Evolutionary conservation across 2,888 invertebrate genomes (phyloP).

Genomic region (Drosophila birchii): DNA sequence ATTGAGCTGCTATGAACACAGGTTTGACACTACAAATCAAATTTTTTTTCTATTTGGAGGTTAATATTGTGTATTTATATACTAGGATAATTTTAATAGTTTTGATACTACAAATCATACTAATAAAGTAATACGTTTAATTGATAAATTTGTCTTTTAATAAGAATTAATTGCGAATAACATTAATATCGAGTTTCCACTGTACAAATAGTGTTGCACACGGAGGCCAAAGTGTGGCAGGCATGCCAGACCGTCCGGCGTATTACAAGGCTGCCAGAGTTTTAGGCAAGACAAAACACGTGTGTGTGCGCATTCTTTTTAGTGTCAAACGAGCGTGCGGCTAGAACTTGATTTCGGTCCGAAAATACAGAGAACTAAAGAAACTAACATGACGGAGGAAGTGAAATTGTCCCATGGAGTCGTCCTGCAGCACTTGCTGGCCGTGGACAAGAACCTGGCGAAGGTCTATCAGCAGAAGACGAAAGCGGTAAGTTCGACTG

Average conservation of each 20-base stretch:
- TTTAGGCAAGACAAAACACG: slow-evolving; percentile 15
- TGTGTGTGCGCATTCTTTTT: slow-evolving; percentile 38
- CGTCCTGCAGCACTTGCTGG: slow-evolving; percentile 88
- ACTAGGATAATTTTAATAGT: neutral
- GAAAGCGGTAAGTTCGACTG: slow-evolving; percentile 88
- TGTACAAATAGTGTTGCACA: slow-evolving; percentile 10
- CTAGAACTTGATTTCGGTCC: slow-evolving; percentile 17
- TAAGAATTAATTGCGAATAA: neutral
- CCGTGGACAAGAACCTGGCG: slow-evolving; percentile 88
- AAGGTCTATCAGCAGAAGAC: slow-evolving; percentile 89
- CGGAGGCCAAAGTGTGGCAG: neutral
- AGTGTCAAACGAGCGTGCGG: slow-evolving; percentile 27
- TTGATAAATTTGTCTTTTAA: neutral
- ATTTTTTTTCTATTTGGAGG: neutral
- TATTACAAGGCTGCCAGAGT: neutral
- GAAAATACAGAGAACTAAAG: slow-evolving; percentile 22
- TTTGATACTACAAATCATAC: neutral
- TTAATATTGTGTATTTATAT: neutral
- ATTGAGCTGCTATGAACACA: neutral
- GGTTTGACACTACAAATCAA: neutral
- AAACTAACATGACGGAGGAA: slow-evolving; percentile 85
- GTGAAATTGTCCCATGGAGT: slow-evolving; percentile 86
- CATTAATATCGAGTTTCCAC: neutral
- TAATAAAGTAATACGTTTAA: neutral
- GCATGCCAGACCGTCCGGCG: too few species aligned